Evolutionary conservation across 2,888 invertebrate species (phyloP), one percentile per base, ranked within the genome.

Genomic region (Troides helena): DNA sequence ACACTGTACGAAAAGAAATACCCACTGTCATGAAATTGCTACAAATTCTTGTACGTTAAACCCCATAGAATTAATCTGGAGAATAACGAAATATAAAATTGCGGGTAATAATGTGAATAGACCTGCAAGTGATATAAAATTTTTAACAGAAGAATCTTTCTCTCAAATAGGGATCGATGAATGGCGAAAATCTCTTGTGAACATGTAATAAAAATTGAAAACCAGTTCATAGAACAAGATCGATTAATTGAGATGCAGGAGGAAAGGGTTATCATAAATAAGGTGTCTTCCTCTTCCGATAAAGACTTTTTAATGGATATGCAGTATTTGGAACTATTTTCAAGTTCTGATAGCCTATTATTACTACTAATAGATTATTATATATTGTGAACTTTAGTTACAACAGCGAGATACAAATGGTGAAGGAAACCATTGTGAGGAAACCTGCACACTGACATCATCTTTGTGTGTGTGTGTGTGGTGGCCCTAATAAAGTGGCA

Each of bases 261-360:
- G 65, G 56, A 71, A 67, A 63, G 67, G 65, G 68, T 71, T 71
- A 71, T 71, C 59, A 71, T 71, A 71, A 71, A 71, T 64, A 71
- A 59, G 56, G 63, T 63, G 43, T 71, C 68, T 68, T 71, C 65
- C 65, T 71, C 70, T 58, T 67, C 67, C 53, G 67, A 70, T 21
- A 1, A 21, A 21, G 21, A 21, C 21, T 21, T 21, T 21, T 21
- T 21, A 0, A 21, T 21, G 1, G 67, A 70, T 58, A 63, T 70
- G 70, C 63, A 68, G 71, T 71, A 61, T 71, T 68, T 65, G 60
- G 61, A 71, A 71, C 65, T 68, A 61, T 68, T 71, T 71, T 71
- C 70, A 64, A 43, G 43, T 43, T 43, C 43, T 43, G 43, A 43
- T 43, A 43, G 43, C 43, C 43, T 43, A 43, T 43, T 0, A 43